Evolutionary conservation across 1,140 invertebrate genomes (phyloP).

Genomic region (Orius laevigatus): DNA sequence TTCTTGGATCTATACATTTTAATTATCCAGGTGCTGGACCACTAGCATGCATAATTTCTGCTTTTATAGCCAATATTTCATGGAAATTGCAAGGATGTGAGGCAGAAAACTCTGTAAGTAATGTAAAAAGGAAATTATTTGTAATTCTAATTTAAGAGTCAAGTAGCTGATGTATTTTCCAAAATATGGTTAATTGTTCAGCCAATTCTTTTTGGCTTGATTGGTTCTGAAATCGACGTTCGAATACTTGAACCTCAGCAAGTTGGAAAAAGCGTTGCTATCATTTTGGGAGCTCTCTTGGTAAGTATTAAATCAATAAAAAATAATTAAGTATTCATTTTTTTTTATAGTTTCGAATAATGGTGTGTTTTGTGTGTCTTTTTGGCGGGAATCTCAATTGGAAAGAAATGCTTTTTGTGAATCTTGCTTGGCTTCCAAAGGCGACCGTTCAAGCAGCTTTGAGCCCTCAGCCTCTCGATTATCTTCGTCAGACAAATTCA

Average conservation of each 20-base stretch:
- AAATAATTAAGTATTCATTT: slow-evolving; percentile 18
- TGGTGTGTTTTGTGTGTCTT: slow-evolving; percentile 38
- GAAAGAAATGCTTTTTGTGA: slow-evolving; percentile 50
- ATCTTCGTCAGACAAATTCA: slow-evolving; percentile 27
- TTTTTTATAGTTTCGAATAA: slow-evolving; percentile 31
- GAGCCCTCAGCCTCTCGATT: slow-evolving; percentile 40
- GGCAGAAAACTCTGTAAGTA: slow-evolving; percentile 11
- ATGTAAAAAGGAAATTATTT: not conserved
- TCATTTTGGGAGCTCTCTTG: slow-evolving; percentile 14
- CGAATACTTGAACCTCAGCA: slow-evolving; percentile 27
- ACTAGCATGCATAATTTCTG: slow-evolving; percentile 38
- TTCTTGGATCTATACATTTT: slow-evolving; percentile 39
- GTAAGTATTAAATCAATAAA: too few relatives aligned
- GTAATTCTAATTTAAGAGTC: slow-evolving; percentile 29
- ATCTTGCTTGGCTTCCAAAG: slow-evolving; percentile 58
- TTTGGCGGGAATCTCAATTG: slow-evolving; percentile 38
- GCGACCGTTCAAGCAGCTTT: slow-evolving; percentile 52
- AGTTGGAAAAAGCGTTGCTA: slow-evolving; percentile 30
- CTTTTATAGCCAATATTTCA: slow-evolving; percentile 39
- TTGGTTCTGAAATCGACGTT: slow-evolving; percentile 20
- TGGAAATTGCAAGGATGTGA: slow-evolving; percentile 28
- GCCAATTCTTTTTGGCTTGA: slow-evolving; percentile 2
- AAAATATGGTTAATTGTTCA: slow-evolving; percentile 7
- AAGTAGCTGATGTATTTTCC: slow-evolving; percentile 14
- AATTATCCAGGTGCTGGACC: slow-evolving; percentile 43